Evolutionary conservation across 2,888 invertebrate genomes (phyloP).

Genomic region (Cistogaster globosa): DNA sequence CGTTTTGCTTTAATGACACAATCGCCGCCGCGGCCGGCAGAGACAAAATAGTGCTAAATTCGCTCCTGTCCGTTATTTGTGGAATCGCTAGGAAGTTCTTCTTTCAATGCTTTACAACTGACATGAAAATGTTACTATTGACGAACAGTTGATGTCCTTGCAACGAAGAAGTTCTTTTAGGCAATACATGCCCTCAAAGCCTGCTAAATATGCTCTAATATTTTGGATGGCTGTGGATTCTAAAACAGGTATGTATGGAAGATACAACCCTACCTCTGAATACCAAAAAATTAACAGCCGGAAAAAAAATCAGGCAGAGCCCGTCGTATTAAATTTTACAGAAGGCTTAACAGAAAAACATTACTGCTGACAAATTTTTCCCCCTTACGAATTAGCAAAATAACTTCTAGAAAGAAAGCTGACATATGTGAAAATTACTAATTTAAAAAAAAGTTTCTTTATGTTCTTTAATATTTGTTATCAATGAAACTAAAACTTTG

Average conservation of each 20-base stretch:
- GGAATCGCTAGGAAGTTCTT: not conserved
- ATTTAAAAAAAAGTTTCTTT: conserved; percentile 1
- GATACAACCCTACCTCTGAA: not conserved
- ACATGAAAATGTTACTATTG: not conserved
- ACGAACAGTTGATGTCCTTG: too few relatives aligned
- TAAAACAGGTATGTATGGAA: not conserved
- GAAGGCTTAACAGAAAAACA: too few relatives aligned
- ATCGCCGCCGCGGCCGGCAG: not conserved
- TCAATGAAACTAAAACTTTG: not conserved
- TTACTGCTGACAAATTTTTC: too few relatives aligned
- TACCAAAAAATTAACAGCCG: not conserved
- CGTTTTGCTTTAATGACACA: not conserved
- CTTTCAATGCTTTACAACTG: not conserved
- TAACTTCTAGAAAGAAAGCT: conserved; percentile 1
- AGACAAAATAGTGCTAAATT: not conserved
- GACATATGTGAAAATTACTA: not conserved
- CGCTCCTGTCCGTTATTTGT: too few relatives aligned
- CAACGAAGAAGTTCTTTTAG: not conserved
- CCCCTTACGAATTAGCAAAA: not conserved
- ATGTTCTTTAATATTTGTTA: not conserved
- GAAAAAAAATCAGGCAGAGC: not conserved
- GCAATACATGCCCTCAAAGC: too few relatives aligned
- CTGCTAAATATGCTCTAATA: not conserved
- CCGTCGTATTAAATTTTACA: too few relatives aligned
- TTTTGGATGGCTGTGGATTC: not conserved